Evolutionary conservation across 2,113 vertebrate species (phyloP), one percentile per base, ranked within the genome.

Genomic region (Corythoichthys intestinalis): DNA sequence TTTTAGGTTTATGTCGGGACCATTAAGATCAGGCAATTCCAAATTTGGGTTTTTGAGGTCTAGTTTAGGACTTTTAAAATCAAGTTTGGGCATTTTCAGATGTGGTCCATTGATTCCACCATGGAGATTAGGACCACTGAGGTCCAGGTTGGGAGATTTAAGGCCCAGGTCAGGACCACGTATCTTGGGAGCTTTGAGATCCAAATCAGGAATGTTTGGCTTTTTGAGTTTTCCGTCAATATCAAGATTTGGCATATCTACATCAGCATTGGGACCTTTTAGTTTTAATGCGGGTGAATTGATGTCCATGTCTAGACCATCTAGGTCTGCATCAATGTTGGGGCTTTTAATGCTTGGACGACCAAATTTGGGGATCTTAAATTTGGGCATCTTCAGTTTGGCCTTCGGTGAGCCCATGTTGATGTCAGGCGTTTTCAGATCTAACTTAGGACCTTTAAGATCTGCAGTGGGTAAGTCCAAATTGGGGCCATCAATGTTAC

Each of bases 291-390:
- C 65, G 0, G 85, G 81, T 49, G 46, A 0, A 52, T 82, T 79
- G 3, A 87, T 0, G 65, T 84, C 73, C 3, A 87, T 0, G 14
- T 81, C 71, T 71, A 71, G 73, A 11, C 63, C 77, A 61, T 85
- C 52, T 0, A 87, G 13, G 1, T 72, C 76, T 0, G 69, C 63
- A 41, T 77, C 69, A 8, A 87, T 39, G 0, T 67, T n/a, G 46
- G 84, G 85, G 28, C 76, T 79, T 71, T 87, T 86, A 0, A 72
- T 2, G 0, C 2, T 47, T 56, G 83, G 74, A 0, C 70, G 0
- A 2, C 3, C 6, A 47, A 88, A 72, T 66, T 79, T 85, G 2
- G 88, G 81, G 71, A 78, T 75, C n/a, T 87, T 91, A 0, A 85
- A 0, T 78, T 89, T 85, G 0, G 87, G 86, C 61, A 78, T 65